These are phyloP conservation scores for Microcebus ravelobensis DNA, from an alignment of 2,113 vertebrate genomes.

Conservation along the genomic window DNA sequence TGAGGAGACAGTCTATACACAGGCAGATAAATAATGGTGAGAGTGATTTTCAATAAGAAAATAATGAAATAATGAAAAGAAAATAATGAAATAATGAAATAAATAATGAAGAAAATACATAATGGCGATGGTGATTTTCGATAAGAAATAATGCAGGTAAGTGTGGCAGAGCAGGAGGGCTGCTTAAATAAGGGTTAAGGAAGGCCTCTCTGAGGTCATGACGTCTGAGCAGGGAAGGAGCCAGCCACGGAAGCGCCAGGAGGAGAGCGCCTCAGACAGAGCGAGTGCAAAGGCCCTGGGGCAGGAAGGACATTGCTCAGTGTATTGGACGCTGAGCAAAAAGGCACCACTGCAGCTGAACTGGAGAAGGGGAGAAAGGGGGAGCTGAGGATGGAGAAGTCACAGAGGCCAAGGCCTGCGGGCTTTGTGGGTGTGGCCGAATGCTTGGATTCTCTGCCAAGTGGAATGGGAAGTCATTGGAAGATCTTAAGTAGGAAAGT, in stretches of 20 bases:
- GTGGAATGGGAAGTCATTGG: background rate
- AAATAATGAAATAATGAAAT: too few relatives aligned
- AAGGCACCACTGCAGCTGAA: background rate
- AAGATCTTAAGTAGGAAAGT: background rate
- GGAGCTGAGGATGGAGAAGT: background rate
- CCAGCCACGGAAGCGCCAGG: background rate
- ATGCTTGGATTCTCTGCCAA: background rate
- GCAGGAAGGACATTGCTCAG: background rate
- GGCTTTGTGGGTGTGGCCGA: background rate
- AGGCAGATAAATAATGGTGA: background rate
- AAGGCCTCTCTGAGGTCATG: background rate
- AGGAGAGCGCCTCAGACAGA: background rate
- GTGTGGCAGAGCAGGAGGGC: background rate
- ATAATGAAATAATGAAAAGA: too few relatives aligned
- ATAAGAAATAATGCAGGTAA: background rate
- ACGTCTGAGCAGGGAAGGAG: background rate
- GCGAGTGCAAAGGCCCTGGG: background rate
- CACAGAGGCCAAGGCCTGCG: background rate
- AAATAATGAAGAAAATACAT: background rate
- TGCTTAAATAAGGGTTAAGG: background rate
- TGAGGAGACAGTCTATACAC: background rate
- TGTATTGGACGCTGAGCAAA: background rate
- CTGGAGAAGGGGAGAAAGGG: background rate
- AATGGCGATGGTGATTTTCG: background rate
- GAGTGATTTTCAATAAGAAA: background rate